Percentiles rank a stretch among this genome's conserved stretches.
Evolutionary conservation across 2,888 invertebrate species (phyloP).

Genomic region (Bimastos eiseni): DNA sequence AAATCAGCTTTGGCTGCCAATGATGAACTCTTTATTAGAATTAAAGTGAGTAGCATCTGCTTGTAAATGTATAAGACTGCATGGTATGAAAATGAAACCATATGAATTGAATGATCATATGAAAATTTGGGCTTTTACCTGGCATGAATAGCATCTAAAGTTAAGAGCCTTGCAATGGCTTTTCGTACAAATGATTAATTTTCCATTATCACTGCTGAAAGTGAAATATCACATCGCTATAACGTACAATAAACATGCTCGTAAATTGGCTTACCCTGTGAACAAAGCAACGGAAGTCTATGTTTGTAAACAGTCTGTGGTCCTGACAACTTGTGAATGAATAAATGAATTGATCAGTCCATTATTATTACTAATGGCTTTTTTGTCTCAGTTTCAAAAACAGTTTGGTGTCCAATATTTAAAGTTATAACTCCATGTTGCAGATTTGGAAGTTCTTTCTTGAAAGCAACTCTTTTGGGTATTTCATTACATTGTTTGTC

Average conservation of each 20-base stretch:
- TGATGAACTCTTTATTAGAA: conserved; percentile 83
- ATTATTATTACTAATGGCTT: neutral
- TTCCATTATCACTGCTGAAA: no score
- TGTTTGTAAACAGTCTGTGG: no score
- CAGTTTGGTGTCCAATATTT: neutral
- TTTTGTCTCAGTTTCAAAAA: neutral
- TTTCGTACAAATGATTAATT: no score
- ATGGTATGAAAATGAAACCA: neutral
- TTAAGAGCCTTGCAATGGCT: no score
- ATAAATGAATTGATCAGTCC: neutral
- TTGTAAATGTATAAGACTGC: neutral
- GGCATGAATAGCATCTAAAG: neutral
- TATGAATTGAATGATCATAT: neutral
- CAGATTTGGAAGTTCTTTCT: neutral
- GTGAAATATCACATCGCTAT: no score
- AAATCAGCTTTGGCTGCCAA: conserved; percentile 76
- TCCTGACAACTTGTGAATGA: neutral
- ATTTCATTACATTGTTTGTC: conserved; percentile 18
- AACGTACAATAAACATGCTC: no score
- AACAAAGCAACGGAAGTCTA: no score
- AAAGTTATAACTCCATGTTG: neutral
- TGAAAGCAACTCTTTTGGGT: neutral
- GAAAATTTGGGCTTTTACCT: neutral
- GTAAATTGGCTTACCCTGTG: no score
- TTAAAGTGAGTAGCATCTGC: conserved; percentile 67